These are phyloP conservation scores for Drosophila cognata DNA, from an alignment of 2,888 invertebrate species.

Conservation along the genomic window DNA sequence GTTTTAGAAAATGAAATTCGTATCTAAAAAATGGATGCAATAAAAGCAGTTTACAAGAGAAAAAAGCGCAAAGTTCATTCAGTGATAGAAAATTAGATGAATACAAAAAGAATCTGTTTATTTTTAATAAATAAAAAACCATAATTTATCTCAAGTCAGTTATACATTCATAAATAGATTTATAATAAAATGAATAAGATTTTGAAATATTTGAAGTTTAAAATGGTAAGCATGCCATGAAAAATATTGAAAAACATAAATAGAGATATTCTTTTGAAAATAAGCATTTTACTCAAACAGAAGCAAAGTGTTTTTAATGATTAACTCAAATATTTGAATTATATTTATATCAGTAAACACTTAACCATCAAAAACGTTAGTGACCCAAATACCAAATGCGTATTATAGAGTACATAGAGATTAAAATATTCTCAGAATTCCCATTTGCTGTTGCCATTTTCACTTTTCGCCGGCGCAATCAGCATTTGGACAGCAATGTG, in stretches of 20 bases:
- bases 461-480: conserved; percentile 41
- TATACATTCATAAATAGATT: neutral
- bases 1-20: neutral
- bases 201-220: neutral
- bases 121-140: neutral
- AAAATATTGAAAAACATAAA: too few relatives aligned
- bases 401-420: neutral
- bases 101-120: neutral
- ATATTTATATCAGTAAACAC: neutral
- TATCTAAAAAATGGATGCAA: too few relatives aligned
- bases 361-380: neutral
- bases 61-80: neutral
- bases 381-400: neutral
- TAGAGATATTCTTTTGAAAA: neutral
- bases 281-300: neutral
- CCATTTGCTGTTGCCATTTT: conserved; percentile 24
- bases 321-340: neutral
- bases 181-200: neutral
- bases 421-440: neutral
- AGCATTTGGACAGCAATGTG: conserved; percentile 15
- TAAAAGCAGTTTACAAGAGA: neutral
- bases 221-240: too few relatives aligned
- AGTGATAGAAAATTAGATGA: neutral
- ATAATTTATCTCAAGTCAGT: neutral
- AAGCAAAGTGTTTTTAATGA: neutral